Evolutionary conservation across 2,797 vertebrate genomes (phyloP), one percentile per base, ranked within the genome.

Genomic region (Scolopax rusticola): DNA sequence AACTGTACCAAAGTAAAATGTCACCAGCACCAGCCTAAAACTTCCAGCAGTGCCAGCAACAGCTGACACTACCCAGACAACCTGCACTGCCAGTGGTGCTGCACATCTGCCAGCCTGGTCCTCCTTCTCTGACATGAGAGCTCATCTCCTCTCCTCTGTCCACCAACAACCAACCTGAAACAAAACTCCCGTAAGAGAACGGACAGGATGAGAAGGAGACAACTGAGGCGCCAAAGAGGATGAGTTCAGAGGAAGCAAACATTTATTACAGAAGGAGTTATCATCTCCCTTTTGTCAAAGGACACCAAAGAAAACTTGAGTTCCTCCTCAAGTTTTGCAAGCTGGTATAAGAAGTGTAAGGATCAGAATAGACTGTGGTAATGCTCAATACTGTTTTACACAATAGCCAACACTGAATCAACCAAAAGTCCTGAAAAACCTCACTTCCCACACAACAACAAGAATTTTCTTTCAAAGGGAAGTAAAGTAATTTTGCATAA

Each of bases 1-100:
- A 98, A 97, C 98, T 98, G 97, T 94, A 95, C 93, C 94, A 81
- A 73, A 91, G 90, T 94, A 84, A 93, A 95, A 91, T 6, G 8
- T 23, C 73, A 82, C n/a, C 38, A 45, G 45, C 73, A 89, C 47
- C 80, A 92, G 67, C 48, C 45, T 50, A 56, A 76, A 75, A 41
- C 50, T 77, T 80, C 67, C 51, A 74, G 75, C 1, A 1, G 64
- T 61, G 57, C 28, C 53, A 33, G 78, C 53, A 87, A 33, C 15
- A 3, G 51, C 63, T 17, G 61, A 71, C 15, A 7, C 28, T 9
- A 15, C 48, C 70, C 24, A 90, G 96, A 98, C 96, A 98, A 94
- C 93, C 91, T 97, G 92, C n/a, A 96, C 80, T 12, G 3, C 45
- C 73, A 84, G 53, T 2, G 2, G 60, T n/a, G 48, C 48, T 79